A percentile compares a stretch with the other conserved stretches of the same genome.
Conservation (phyloP, 2,113 vertebrate species). For the Petaurus breviceps region DNA sequence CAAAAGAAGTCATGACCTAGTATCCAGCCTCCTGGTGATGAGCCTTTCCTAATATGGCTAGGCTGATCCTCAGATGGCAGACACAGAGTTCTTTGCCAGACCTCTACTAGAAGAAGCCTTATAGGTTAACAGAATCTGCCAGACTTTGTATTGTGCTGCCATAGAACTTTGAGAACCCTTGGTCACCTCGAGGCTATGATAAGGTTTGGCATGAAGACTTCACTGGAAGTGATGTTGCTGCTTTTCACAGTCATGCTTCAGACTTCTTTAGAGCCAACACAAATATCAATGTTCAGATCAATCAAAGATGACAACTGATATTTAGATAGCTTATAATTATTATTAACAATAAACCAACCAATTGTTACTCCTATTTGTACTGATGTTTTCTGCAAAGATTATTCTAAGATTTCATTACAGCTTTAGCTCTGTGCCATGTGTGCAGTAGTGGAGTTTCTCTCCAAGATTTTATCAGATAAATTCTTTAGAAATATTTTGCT, state of each 20-base stretch:
- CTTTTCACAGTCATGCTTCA: neutral
- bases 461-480: conserved; percentile 26
- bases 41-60: neutral
- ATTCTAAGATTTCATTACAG: neutral
- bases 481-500: conserved; percentile 12
- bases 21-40: neutral
- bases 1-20: neutral
- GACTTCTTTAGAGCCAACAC: neutral
- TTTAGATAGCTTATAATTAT: neutral
- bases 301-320: neutral
- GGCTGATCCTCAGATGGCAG: neutral
- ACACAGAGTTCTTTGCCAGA: neutral
- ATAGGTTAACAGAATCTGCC: neutral
- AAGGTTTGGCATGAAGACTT: neutral
- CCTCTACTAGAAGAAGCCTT: neutral
- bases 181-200: neutral
- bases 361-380: neutral
- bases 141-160: neutral
- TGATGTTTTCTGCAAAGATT: neutral
- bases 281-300: neutral
- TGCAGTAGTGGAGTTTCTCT: neutral
- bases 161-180: neutral
- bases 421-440: neutral
- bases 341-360: neutral
- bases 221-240: neutral